phyloP scores from a whole-genome alignment of 2,797 vertebrate genomes.

The Poeciliopsis presidionis region DNA sequence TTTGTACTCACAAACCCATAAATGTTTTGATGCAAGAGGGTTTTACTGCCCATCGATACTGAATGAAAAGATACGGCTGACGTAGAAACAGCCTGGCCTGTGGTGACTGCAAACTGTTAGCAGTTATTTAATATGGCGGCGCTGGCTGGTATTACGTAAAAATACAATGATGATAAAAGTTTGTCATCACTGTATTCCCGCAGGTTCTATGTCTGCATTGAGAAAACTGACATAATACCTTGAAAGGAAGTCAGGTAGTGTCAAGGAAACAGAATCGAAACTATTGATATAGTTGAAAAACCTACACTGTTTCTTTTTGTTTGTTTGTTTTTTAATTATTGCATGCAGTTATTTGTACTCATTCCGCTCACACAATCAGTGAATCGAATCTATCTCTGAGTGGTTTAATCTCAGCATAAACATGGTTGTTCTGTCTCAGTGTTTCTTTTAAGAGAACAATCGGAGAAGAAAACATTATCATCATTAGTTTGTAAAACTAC shows the following conservation, averaged over 20 bases:
- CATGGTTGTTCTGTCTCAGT: neutral
- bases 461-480: neutral
- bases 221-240: neutral
- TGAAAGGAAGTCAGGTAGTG: neutral
- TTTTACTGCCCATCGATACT: conserved; percentile 23
- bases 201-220: neutral
- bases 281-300: neutral
- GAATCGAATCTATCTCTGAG: neutral
- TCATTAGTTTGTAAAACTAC: neutral
- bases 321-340: neutral
- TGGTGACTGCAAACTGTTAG: conserved; percentile 7
- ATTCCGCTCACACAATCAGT: neutral
- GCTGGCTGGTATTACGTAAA: neutral
- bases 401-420: neutral
- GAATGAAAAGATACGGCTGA: neutral
- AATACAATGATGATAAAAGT: neutral
- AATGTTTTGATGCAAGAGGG: conserved; percentile 24
- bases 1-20: conserved; percentile 48
- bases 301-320: neutral
- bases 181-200: neutral
- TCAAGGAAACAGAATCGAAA: neutral
- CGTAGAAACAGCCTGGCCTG: neutral
- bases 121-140: neutral
- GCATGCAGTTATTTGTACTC: neutral
- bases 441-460: neutral